These are phyloP conservation scores for Poeciliopsis infans DNA, from an alignment of 2,797 vertebrate species.

Conservation along the genomic window DNA sequence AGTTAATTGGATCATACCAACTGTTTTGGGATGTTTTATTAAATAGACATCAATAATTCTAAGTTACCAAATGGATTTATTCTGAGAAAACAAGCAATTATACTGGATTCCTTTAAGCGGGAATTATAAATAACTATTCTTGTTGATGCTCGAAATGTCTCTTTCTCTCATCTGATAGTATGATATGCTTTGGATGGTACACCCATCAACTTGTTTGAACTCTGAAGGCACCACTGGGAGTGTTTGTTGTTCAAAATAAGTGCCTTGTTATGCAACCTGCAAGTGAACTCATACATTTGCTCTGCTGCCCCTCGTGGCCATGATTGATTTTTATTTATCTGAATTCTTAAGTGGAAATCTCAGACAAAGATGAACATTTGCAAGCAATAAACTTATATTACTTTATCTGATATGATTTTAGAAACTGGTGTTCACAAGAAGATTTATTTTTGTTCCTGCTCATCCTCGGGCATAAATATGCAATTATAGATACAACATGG, in stretches of 20 bases:
- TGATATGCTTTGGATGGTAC: background rate
- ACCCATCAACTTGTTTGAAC: constrained; percentile 14
- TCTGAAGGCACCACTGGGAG: constrained; percentile 33
- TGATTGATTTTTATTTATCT: constrained; percentile 72
- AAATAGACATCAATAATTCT: constrained; percentile 17
- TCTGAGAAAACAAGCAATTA: background rate
- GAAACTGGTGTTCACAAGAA: background rate
- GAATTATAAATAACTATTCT: background rate
- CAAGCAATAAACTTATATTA: background rate
- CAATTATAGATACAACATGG: background rate
- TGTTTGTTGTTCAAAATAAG: constrained; percentile 73
- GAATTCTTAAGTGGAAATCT: constrained; percentile 28
- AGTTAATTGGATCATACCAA: constrained; percentile 19
- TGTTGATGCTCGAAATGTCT: background rate
- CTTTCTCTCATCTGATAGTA: constrained; percentile 1
- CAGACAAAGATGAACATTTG: background rate
- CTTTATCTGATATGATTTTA: background rate
- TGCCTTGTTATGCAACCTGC: constrained; percentile 61
- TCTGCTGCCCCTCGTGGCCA: constrained; percentile 39
- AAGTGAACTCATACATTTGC: constrained; percentile 54
- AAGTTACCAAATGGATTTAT: constrained; percentile 4
- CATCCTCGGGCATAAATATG: background rate
- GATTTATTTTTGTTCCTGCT: background rate
- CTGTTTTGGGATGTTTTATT: constrained; percentile 34
- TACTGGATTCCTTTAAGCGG: background rate